Conservation (phyloP, 2,797 vertebrate species). For the Cheirogaleus major region DNA sequence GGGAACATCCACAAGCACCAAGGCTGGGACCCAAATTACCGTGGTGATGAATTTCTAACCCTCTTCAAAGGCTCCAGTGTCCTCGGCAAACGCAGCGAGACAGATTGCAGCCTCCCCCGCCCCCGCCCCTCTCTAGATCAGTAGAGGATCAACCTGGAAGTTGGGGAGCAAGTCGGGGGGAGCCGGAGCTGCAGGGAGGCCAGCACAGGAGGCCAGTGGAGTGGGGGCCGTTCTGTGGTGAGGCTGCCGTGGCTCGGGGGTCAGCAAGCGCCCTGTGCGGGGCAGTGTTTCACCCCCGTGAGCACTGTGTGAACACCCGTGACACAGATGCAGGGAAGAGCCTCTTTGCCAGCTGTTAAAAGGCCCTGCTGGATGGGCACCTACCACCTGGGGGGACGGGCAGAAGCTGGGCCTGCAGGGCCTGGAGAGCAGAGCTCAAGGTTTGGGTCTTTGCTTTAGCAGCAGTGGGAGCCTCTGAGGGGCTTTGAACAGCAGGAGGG, state of each 20-base stretch:
- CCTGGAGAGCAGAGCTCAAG: neutral
- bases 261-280: slow-evolving; percentile 67
- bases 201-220: slow-evolving; percentile 74
- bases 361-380: fast-evolving
- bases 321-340: neutral
- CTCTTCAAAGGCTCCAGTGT: slow-evolving; percentile 50
- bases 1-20: neutral
- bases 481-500: no score
- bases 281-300: slow-evolving; percentile 51
- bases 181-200: neutral
- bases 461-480: no score
- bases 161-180: slow-evolving; percentile 74
- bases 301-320: neutral
- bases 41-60: slow-evolving; percentile 26
- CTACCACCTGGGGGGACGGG: no score
- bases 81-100: slow-evolving; percentile 61
- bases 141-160: slow-evolving; percentile 69
- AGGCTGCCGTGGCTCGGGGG: slow-evolving; percentile 5
- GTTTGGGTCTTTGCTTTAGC: no score
- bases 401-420: neutral
- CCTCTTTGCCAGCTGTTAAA: neutral
- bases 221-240: slow-evolving; percentile 64
- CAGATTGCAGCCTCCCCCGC: neutral
- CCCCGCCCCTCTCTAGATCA: slow-evolving; percentile 71
- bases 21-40: neutral